Conservation (phyloP, 2,797 vertebrate species). For the Morus bassanus region DNA sequence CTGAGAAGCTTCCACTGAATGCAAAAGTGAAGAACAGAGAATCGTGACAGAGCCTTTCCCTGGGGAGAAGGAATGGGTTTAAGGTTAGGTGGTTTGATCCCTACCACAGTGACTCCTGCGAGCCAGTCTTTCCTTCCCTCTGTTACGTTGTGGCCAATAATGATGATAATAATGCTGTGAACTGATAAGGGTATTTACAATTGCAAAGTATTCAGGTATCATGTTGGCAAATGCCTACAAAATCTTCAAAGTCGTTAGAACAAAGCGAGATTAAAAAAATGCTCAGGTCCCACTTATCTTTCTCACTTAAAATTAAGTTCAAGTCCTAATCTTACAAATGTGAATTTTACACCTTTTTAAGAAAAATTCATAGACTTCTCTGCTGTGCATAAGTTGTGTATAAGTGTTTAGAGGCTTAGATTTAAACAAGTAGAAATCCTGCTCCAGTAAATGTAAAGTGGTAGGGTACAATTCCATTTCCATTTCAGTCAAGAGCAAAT, state of each 20-base stretch:
- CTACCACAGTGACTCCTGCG: rapidly evolving
- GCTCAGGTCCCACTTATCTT: not conserved
- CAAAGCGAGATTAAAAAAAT: not conserved
- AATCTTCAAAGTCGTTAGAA: not conserved
- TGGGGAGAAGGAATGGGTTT: not conserved
- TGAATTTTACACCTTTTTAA: not conserved
- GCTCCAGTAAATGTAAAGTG: not conserved
- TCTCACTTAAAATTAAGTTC: not conserved
- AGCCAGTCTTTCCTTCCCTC: not conserved
- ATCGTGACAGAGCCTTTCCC: not conserved
- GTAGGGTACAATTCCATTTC: not conserved
- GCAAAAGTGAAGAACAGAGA: not conserved
- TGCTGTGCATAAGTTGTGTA: not conserved
- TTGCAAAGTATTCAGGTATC: not conserved
- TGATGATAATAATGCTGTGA: not conserved
- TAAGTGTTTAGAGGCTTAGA: not conserved
- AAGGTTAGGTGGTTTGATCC: not conserved
- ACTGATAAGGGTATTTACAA: not conserved
- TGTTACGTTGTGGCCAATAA: not conserved
- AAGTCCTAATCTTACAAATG: not conserved
- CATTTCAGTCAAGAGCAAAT: slow-evolving; percentile 4
- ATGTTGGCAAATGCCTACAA: not conserved
- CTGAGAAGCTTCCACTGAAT: not conserved
- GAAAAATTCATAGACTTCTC: not conserved
- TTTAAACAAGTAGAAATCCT: not conserved